phyloP scores from a whole-genome alignment of 2,113 vertebrate genomes.

The Coturnix japonica region DNA sequence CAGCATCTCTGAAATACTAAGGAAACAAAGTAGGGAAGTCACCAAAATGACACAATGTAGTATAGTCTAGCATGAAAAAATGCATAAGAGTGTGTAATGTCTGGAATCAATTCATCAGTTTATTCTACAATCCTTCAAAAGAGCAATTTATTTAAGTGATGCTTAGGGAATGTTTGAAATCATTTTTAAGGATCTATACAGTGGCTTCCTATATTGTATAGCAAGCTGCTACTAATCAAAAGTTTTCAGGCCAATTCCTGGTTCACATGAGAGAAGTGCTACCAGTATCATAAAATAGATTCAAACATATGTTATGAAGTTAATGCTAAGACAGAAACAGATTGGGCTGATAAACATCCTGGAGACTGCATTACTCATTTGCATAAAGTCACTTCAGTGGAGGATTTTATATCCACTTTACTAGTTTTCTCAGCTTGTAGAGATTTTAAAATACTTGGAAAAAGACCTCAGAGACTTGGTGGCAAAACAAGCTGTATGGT shows the following conservation, averaged over 20 bases:
- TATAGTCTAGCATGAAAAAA: slow-evolving; percentile 11
- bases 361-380: slow-evolving; percentile 53
- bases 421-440: neutral
- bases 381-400: slow-evolving; percentile 32
- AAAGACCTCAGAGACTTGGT: neutral
- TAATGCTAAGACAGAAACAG: slow-evolving; percentile 55
- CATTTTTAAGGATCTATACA: slow-evolving; percentile 9
- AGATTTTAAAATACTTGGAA: neutral
- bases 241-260: slow-evolving; percentile 34
- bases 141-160: slow-evolving; percentile 33
- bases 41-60: slow-evolving; percentile 27
- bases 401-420: slow-evolving; percentile 19
- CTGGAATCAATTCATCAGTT: slow-evolving; percentile 25
- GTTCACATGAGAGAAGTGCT: slow-evolving; percentile 34
- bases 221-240: slow-evolving; percentile 43
- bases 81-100: slow-evolving; percentile 4
- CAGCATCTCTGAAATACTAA: slow-evolving; percentile 17
- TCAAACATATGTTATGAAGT: slow-evolving; percentile 61
- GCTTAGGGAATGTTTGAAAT: slow-evolving; percentile 38
- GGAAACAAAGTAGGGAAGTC: slow-evolving; percentile 46
- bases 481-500: neutral
- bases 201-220: slow-evolving; percentile 33
- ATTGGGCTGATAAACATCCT: slow-evolving; percentile 54
- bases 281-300: slow-evolving; percentile 48
- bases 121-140: slow-evolving; percentile 54